A percentile compares a stretch with the other conserved stretches of the same genome.
phyloP scores from a whole-genome alignment of 2,888 invertebrate species.

The Sialis fuliginosa region DNA sequence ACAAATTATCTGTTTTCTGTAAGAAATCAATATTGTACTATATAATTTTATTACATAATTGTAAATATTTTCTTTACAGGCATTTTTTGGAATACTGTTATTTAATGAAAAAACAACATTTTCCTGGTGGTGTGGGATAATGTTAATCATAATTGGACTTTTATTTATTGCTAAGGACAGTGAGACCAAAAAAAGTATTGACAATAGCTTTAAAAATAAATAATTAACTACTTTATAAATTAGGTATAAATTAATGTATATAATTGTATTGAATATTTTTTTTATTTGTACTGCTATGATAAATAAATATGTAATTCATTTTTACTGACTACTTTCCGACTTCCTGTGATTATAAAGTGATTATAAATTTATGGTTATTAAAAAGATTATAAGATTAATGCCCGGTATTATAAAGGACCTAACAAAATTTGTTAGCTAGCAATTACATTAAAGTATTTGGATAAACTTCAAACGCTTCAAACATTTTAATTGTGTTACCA shows the following conservation, averaged over 20 bases:
- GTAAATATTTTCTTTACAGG: conserved; percentile 32
- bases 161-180: conserved; percentile 31
- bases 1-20: conserved; percentile 47
- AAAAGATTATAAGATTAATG: no score
- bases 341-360: background rate
- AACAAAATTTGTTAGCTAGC: no score
- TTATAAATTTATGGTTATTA: background rate
- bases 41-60: conserved; percentile 3
- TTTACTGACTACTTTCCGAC: background rate
- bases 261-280: background rate
- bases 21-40: conserved; percentile 18
- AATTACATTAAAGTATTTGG: no score
- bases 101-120: conserved; percentile 52
- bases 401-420: no score
- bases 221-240: background rate
- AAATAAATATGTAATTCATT: background rate
- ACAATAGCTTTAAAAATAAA: background rate
- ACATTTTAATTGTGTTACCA: no score
- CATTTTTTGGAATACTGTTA: conserved; percentile 45
- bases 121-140: conserved; percentile 54
- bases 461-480: no score
- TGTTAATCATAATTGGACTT: conserved; percentile 50
- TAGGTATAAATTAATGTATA: background rate
- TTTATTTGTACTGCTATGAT: background rate
- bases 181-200: background rate